Base-by-base conservation (phyloP, 2,888 invertebrate species). In the Phalangium opilio region DNA sequence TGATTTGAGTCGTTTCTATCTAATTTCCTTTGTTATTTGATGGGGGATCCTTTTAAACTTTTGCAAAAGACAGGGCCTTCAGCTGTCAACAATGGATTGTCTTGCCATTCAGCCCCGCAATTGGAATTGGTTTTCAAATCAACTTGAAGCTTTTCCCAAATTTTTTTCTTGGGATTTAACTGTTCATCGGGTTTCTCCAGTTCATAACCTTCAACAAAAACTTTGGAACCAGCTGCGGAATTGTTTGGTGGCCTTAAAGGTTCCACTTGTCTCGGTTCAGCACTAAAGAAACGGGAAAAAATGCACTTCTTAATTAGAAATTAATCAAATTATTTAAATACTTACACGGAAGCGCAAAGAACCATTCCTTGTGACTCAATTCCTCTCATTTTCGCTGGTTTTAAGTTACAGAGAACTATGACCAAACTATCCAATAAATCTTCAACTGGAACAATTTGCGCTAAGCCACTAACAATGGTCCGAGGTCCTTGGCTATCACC, bases 81-180 rank as follows among this genome's bases (percentile, higher is more conserved):
- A 45, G 76, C 68, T 46, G 86, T 81, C 48, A 81, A 63, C 54
- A 91, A 69, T 59, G 76, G 74, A 67, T 79, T 83, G 19, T 81
- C 82, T 67, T 83, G 81, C 91, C 91, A 93, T 45, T 81, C 79
- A 42, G 86, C 90, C 53, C 78, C 64, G 51, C 82, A 75, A 42
- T 73, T 73, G 2, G 71, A 58, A 17, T 66, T 67, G 7, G 68
- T 67, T 55, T 60, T 57, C 48, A 70, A 56, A 52, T 69, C 68
- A 51, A 74, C 75, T 66, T 87, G 85, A 36, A 91, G 66, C 66
- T 86, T 87, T 59, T 91, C 91, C 91, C 91, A 93, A 15, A 89
- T 73, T 72, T 93, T 93, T 69, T 93, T 93, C 67, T 93, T 93
- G 0, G 91, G 91, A 67, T 93, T 91, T 1, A 93, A 69, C 43